A percentile compares a stretch with the other conserved stretches of the same genome.
Conservation (phyloP, 23 tunicate genomes). For the Ascidia mentula region DNA sequence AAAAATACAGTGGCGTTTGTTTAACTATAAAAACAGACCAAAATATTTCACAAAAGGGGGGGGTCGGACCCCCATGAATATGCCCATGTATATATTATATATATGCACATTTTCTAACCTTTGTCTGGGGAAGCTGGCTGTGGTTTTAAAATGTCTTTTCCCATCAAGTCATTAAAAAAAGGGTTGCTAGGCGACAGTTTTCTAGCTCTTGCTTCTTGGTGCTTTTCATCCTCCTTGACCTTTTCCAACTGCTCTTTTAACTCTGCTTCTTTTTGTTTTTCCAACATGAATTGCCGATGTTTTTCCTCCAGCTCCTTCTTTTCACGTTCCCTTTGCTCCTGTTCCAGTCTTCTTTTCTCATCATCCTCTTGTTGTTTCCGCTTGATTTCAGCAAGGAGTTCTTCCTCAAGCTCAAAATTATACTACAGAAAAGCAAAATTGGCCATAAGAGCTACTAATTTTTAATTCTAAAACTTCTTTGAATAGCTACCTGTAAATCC, state of each 20-base stretch:
- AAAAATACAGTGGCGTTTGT: no score
- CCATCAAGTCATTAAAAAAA: constrained; percentile 32
- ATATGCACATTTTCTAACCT: no score
- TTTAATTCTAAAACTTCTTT: no score
- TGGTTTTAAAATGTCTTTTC: constrained; percentile 30
- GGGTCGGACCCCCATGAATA: no score
- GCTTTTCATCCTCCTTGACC: neutral
- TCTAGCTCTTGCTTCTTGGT: neutral
- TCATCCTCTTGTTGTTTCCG: neutral
- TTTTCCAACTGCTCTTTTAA: neutral
- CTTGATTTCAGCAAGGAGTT: neutral
- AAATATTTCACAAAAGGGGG: no score
- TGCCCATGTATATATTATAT: no score
- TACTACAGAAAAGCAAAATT: constrained; percentile 25
- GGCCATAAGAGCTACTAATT: neutral
- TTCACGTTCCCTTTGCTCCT: neutral
- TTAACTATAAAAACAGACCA: no score
- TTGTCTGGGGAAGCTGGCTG: constrained; percentile 22
- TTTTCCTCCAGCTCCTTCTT: constrained; percentile 19
- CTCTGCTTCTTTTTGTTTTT: constrained; percentile 6
- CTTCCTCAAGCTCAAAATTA: constrained; percentile 28
- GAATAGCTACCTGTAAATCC: constrained; percentile 15
- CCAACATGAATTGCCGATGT: neutral
- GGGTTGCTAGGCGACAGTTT: constrained; percentile 28
- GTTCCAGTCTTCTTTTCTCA: constrained; percentile 13